A percentile compares a stretch with the other conserved stretches of the same genome.
Conservation (phyloP, 2,797 vertebrate genomes). For the Amphiprion clarkii region DNA sequence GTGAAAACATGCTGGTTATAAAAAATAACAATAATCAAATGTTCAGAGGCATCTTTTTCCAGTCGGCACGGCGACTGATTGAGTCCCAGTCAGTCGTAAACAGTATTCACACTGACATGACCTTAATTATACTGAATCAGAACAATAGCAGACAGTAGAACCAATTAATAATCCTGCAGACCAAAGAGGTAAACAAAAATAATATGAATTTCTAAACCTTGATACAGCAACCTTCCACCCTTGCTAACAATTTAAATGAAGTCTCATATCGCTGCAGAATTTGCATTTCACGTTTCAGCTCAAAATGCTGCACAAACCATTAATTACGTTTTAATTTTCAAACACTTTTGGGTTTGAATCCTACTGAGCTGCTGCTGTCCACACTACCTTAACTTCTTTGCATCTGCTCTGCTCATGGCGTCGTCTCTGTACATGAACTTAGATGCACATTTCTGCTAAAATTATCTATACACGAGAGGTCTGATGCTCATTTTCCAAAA, state of each 20-base stretch:
- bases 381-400: too few relatives aligned
- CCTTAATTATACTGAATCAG: constrained; percentile 27
- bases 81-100: constrained; percentile 17
- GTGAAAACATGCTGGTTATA: not conserved
- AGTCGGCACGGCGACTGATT: constrained; percentile 12
- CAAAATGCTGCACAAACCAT: too few relatives aligned
- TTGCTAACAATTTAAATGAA: too few relatives aligned
- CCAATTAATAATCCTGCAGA: constrained; percentile 1
- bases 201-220: not conserved
- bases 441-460: too few relatives aligned
- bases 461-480: too few relatives aligned
- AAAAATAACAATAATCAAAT: not conserved
- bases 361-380: too few relatives aligned
- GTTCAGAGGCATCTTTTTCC: constrained; percentile 32
- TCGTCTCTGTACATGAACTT: too few relatives aligned
- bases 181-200: not conserved
- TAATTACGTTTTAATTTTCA: too few relatives aligned
- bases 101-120: constrained; percentile 20
- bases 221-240: not conserved
- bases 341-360: too few relatives aligned
- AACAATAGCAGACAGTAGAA: not conserved
- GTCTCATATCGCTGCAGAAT: not conserved
- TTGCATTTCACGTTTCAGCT: too few relatives aligned
- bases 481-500: too few relatives aligned
- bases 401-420: too few relatives aligned